A percentile compares a stretch with the other conserved stretches of the same genome.
Conservation (phyloP, 2,888 invertebrate species). For the Xanthorhoe spadicearia region DNA sequence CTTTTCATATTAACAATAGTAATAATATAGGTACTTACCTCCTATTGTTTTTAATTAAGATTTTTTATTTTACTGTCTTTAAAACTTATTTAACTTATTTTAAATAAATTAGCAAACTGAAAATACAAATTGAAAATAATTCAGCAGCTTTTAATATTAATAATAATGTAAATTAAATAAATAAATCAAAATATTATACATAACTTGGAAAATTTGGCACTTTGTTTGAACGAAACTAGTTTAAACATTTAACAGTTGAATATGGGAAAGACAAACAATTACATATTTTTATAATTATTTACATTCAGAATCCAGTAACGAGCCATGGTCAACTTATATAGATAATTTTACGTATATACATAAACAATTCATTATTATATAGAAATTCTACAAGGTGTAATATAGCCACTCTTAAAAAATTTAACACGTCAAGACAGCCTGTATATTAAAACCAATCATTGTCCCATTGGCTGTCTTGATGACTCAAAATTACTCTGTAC, state of each 20-base stretch:
- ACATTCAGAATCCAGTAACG: conserved; percentile 45
- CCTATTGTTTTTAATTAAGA: no score
- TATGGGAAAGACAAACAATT: background rate
- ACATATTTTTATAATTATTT: conserved; percentile 32
- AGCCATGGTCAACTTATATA: conserved; percentile 34
- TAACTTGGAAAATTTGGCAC: conserved; percentile 19
- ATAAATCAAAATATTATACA: background rate
- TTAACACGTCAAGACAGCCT: background rate
- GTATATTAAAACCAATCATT: background rate
- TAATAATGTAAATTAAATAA: background rate
- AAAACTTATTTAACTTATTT: no score
- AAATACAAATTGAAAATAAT: no score
- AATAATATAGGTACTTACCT: no score
- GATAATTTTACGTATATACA: background rate
- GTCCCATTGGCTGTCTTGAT: background rate
- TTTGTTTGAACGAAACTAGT: conserved; percentile 10
- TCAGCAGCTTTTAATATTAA: background rate
- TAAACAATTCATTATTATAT: background rate
- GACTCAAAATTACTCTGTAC: no score
- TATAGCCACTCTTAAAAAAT: background rate
- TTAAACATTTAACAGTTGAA: conserved; percentile 3
- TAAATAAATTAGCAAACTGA: no score
- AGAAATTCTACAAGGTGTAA: background rate
- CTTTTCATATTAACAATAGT: no score
- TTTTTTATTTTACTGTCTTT: no score